These are phyloP conservation scores for Miichthys miiuy DNA, from an alignment of 2,797 vertebrate species.

Conservation along the genomic window DNA sequence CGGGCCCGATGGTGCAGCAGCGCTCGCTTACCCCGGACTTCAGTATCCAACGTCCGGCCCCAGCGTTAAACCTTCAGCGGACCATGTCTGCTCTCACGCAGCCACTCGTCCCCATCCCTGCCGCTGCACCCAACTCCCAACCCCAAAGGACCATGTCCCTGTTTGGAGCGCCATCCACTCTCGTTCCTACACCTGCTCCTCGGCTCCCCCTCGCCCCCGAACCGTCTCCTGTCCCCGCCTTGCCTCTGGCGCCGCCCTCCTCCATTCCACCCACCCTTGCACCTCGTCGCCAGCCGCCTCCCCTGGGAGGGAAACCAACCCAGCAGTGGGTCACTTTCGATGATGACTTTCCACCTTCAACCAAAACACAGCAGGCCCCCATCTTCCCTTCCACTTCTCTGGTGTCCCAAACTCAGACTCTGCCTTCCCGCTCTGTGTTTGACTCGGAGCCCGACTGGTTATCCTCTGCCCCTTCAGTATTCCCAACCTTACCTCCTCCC, in stretches of 20 bases:
- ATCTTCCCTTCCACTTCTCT: slow-evolving; percentile 55
- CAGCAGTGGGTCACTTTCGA: slow-evolving; percentile 97
- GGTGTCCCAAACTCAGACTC: slow-evolving; percentile 69
- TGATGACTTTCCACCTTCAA: slow-evolving; percentile 79
- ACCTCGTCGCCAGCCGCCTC: slow-evolving; percentile 53
- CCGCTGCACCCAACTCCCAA: slow-evolving; percentile 39
- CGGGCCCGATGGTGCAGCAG: slow-evolving; percentile 71
- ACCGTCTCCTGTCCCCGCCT: slow-evolving; percentile 40
- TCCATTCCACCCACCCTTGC: slow-evolving; percentile 51
- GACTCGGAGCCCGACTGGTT: slow-evolving; percentile 84
- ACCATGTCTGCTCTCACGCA: slow-evolving; percentile 63
- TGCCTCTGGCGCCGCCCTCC: slow-evolving; percentile 60
- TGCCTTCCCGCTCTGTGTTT: slow-evolving; percentile 72
- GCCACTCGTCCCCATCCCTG: slow-evolving; percentile 65
- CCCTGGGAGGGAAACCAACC: slow-evolving; percentile 67
- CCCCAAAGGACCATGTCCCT: slow-evolving; percentile 70
- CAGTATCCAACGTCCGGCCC: slow-evolving; percentile 63
- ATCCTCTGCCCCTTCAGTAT: slow-evolving; percentile 69
- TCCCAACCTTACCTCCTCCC: slow-evolving; percentile 86
- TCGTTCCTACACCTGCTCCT: slow-evolving; percentile 46
- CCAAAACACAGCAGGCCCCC: slow-evolving; percentile 58
- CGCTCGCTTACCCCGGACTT: slow-evolving; percentile 80
- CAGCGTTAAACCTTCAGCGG: slow-evolving; percentile 69
- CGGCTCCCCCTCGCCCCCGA: slow-evolving; percentile 36
- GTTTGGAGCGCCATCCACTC: slow-evolving; percentile 51